Base-by-base conservation (phyloP, 2,113 vertebrate species). In the Caloenas nicobarica region DNA sequence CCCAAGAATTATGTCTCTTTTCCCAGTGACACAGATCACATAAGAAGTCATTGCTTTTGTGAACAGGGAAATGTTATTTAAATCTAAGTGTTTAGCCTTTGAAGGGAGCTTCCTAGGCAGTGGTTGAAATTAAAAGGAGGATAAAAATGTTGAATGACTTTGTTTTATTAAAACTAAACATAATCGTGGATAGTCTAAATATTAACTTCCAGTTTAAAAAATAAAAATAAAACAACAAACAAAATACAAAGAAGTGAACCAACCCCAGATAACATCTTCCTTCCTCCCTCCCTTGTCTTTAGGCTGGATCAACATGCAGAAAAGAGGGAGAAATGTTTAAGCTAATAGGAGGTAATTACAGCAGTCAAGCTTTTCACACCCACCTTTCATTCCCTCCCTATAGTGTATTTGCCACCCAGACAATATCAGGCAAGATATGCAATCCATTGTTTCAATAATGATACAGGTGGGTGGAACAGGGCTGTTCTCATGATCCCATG, bases 331-430 rank as follows among this genome's bases (percentile, higher is more conserved):
- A 87, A 83, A 50, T 89, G 4, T 84, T 94, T 91, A 93, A 96
- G 44, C 31, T 95, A 97, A 95, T 77, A 91, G 50, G 58, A 92
- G 60, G 81, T 62, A 95, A 96, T 97, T 95, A 94, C 21, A 97
- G 78, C 81, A 96, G 90, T 83, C 90, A 91, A 78, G 89, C 57
- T 85, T 85, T 93, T 86, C 79, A 81, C 84, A 70, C 92, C 92
- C 72, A 93, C 91, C 73, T 74, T 84, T 69, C 33, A 33, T 84
- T 89, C 51, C 56, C 51, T 53, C 80, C 54, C 69, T 74, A 53
- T 74, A 78, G 34, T 87, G 19, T 36, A 84, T 95, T 89, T 92
- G 74, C 74, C 94, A 88, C 22, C 31, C 79, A 96, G 74, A 92
- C 73, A 92, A 69, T 13, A 88, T 86, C 54, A 95, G 70, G 25